Percentiles rank a stretch among this genome's conserved stretches.
Evolutionary conservation across 2,113 vertebrate species (phyloP).

Genomic region (Tautogolabrus adspersus): DNA sequence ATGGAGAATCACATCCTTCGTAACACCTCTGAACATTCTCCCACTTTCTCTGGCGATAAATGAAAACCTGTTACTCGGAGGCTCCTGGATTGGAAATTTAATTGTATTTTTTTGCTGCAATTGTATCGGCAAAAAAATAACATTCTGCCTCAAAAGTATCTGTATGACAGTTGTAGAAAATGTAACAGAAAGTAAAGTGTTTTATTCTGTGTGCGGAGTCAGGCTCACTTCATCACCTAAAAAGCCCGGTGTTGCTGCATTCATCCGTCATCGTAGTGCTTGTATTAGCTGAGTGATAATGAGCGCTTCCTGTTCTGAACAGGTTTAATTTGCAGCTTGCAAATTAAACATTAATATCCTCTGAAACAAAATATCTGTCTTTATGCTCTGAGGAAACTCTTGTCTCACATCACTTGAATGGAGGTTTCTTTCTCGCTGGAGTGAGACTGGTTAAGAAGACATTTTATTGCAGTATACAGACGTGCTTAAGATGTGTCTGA

Average conservation of each 20-base stretch:
- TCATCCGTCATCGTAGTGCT: neutral
- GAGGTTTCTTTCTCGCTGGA: neutral
- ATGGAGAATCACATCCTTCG: neutral
- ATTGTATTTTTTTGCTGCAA: neutral
- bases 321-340: neutral
- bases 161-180: neutral
- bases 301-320: neutral
- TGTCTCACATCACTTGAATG: neutral
- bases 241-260: neutral
- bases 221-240: neutral
- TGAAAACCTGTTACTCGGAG: neutral
- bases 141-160: no score
- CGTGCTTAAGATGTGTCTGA: neutral
- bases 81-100: neutral
- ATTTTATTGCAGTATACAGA: neutral
- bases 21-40: neutral
- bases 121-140: no score
- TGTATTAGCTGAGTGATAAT: neutral
- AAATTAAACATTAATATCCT: neutral
- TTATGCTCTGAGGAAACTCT: neutral
- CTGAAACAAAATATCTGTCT: neutral
- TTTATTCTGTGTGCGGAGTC: neutral
- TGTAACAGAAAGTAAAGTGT: neutral
- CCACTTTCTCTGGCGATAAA: neutral
- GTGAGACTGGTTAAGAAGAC: neutral